Conservation (phyloP, 1,140 invertebrate species). For the Drosophila takahashii region DNA sequence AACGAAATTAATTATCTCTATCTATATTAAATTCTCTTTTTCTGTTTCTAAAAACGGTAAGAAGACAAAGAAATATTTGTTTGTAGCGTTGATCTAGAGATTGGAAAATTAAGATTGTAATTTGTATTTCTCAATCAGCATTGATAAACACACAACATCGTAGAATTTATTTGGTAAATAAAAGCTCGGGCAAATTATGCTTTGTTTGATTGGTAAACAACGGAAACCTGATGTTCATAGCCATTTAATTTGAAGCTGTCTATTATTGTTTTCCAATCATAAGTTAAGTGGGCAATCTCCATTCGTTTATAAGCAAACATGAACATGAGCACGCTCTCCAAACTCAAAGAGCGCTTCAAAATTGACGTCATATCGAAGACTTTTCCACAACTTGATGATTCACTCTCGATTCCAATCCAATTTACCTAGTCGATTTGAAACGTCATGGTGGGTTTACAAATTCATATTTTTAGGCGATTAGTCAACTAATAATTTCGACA, state of each 20-base stretch:
- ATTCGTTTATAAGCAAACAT: constrained; percentile 29
- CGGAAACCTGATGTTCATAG: constrained; percentile 49
- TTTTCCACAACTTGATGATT: constrained; percentile 35
- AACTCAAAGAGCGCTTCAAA: constrained; percentile 2
- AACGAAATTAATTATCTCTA: not conserved
- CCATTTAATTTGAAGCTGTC: constrained; percentile 21
- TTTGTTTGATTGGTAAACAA: constrained; percentile 47
- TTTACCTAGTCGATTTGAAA: constrained; percentile 1
- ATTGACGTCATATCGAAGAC: constrained; percentile 33
- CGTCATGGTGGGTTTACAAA: constrained; percentile 35
- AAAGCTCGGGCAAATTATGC: constrained; percentile 20
- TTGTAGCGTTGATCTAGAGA: too few species aligned
- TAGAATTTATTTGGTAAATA: constrained; percentile 28
- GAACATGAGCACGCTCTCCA: constrained; percentile 24
- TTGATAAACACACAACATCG: constrained; percentile 12
- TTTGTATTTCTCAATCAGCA: constrained; percentile 16
- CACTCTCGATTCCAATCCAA: constrained; percentile 11
- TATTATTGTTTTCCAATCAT: constrained; percentile 25
- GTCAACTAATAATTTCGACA: not conserved
- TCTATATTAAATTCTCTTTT: not conserved
- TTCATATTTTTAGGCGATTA: constrained; percentile 42
- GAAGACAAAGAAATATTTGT: too few species aligned
- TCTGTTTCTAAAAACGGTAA: too few species aligned
- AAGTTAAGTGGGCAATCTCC: constrained; percentile 49
- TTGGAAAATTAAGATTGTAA: not conserved